These are phyloP conservation scores for Tichodroma muraria DNA, from an alignment of 2,113 vertebrate species.

Conservation along the genomic window DNA sequence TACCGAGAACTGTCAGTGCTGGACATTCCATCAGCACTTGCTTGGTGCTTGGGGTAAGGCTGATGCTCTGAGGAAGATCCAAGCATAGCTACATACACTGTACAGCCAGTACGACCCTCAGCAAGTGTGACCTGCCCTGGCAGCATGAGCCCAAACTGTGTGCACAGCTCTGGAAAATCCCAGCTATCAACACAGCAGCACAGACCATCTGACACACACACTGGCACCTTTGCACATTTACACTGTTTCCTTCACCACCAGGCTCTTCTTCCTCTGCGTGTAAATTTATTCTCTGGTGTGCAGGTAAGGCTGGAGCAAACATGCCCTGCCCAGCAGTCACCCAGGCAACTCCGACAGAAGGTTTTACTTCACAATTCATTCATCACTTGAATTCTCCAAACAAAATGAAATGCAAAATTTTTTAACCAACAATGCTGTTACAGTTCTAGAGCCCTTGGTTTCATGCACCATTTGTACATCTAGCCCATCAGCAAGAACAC, in stretches of 20 bases:
- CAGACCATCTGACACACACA: not conserved
- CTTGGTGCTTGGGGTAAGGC: not conserved
- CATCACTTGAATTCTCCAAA: not conserved
- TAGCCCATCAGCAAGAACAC: not conserved
- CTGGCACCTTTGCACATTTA: not conserved
- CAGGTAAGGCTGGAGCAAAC: not conserved
- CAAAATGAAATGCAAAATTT: not conserved
- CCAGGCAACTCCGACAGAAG: rapidly evolving
- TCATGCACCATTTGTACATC: not conserved
- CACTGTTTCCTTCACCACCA: not conserved
- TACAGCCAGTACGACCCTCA: not conserved
- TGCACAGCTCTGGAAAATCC: not conserved
- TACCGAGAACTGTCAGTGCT: not conserved
- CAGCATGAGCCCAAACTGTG: not conserved
- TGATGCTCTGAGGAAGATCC: not conserved
- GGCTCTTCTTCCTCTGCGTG: not conserved
- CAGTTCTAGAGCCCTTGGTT: not conserved
- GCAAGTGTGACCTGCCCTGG: not conserved
- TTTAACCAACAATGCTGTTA: not conserved
- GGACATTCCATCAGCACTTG: not conserved
- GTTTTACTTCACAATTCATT: not conserved
- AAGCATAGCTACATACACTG: not conserved
- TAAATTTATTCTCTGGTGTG: not conserved
- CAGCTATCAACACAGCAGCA: not conserved
- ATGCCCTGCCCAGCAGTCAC: not conserved